Base-by-base conservation (phyloP, 2,113 vertebrate species). In the Gracilinanus agilis region DNA sequence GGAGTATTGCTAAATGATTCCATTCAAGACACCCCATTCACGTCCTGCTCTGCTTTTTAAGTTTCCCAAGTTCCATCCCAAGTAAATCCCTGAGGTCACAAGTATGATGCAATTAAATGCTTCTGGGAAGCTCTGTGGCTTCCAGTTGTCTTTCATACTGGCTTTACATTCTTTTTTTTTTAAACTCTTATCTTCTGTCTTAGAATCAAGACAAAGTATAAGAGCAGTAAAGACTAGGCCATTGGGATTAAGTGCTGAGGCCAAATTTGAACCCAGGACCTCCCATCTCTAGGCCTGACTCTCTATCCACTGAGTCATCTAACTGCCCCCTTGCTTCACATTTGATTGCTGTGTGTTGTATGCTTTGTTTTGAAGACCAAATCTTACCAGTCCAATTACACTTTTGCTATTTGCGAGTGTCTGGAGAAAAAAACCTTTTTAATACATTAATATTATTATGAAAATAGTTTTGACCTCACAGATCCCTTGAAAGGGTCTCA, bases 1-100 rank as follows among this genome's bases (percentile, higher is more conserved):
- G 53, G 55, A 92, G 16, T 29, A 29, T 29, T n/a, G 90, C n/a
- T 53, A 53, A 44, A 96, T 90, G 91, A 90, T 55, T 10, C 53
- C 67, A 2, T 83, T 90, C 34, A 92, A 93, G 83, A 9, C n/a
- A 89, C 91, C 53, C 54, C 61, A n/a, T 88, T 67, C 49, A 24
- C 27, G 3, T 34, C 40, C 89, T 49, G 24, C 10, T 27, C 67
- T 75, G 49, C 58, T 55, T 89, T 83, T 96, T 92, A 49, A 93
- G 0, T 0, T 1, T n/a, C 5, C 10, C 92, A 89, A 34, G 53
- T 44, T 24, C 89, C 49, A 53, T 49, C 24, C 24, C 27, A 3
- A 19, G 49, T 24, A 53, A 53, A 53, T 90, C 44, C 49, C 44
- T 19, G 3, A 90, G 24, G 89, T 90, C 27, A 49, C 44, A 49